Conservation (phyloP, 2,888 invertebrate genomes). For the Pollenia amentaria region DNA sequence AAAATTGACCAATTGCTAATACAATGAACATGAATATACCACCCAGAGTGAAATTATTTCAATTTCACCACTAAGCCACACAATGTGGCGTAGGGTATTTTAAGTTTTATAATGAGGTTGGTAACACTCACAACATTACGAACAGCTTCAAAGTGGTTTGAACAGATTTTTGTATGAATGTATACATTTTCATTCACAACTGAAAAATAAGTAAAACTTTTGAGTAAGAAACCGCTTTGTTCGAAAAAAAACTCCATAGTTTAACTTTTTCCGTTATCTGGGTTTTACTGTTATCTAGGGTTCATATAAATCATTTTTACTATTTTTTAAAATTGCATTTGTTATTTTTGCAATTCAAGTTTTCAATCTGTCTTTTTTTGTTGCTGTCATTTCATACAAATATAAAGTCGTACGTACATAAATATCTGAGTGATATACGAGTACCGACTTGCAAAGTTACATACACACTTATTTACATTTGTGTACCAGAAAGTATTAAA, state of each 20-base stretch:
- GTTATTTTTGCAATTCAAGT: constrained; percentile 3
- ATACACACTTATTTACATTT: background rate
- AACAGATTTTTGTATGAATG: no score
- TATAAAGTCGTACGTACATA: background rate
- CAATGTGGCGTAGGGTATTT: background rate
- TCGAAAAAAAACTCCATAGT: no score
- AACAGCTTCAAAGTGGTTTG: no score
- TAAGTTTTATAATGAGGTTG: background rate
- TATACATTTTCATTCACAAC: no score
- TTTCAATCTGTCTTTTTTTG: background rate
- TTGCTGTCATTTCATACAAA: background rate
- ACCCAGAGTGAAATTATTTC: constrained; percentile 36
- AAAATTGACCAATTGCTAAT: constrained; percentile 50
- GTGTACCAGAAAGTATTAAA: background rate
- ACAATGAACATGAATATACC: constrained; percentile 45
- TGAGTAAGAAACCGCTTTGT: no score
- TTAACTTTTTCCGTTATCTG: no score
- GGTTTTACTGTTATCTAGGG: background rate
- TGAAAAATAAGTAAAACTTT: no score
- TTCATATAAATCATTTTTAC: background rate
- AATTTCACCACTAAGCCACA: constrained; percentile 18
- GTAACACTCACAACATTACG: background rate
- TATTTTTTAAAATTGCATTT: constrained; percentile 1
- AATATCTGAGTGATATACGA: background rate
- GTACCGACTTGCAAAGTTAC: no score